These are phyloP conservation scores for Anthophora plumipes DNA, from an alignment of 2,888 invertebrate species.

Conservation along the genomic window DNA sequence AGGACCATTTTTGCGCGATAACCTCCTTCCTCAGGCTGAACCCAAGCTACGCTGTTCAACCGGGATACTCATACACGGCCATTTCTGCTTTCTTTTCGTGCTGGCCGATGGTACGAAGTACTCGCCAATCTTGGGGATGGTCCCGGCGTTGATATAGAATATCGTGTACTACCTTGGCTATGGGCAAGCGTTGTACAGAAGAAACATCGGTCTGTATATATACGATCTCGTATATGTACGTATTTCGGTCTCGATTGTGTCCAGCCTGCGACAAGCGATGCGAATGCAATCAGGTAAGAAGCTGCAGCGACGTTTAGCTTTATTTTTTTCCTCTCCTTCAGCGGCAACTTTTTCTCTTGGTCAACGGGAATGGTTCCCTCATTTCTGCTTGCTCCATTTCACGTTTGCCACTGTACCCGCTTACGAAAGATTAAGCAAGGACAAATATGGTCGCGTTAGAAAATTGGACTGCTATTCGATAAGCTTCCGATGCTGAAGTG, in stretches of 20 bases:
- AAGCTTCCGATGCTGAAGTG: not conserved
- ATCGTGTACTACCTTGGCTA: conserved; percentile 45
- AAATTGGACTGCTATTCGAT: not conserved
- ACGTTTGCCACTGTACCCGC: not conserved
- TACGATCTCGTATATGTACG: conserved; percentile 26
- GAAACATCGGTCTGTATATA: conserved; percentile 1
- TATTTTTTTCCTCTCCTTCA: too few relatives aligned
- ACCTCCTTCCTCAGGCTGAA: conserved; percentile 42
- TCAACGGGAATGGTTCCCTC: conserved; percentile 27
- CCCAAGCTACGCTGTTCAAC: conserved; percentile 12
- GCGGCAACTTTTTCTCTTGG: conserved; percentile 31
- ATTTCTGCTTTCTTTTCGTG: conserved; percentile 46
- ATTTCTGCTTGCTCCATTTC: conserved; percentile 9
- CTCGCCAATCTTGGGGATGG: conserved; percentile 70
- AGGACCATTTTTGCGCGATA: conserved; percentile 62
- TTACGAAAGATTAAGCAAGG: not conserved
- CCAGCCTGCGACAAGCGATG: conserved; percentile 42
- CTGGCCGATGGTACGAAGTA: conserved; percentile 60
- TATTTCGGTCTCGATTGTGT: conserved; percentile 44
- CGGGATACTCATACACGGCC: conserved; percentile 22
- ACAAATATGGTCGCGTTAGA: not conserved
- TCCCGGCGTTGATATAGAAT: conserved; percentile 58
- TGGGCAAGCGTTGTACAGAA: conserved; percentile 22
- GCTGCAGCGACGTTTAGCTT: conserved; percentile 37
- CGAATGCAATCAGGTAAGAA: conserved; percentile 73